A percentile compares a stretch with the other conserved stretches of the same genome.
Conservation (phyloP, 2,797 vertebrate genomes). For the Otolemur crassicaudatus region DNA sequence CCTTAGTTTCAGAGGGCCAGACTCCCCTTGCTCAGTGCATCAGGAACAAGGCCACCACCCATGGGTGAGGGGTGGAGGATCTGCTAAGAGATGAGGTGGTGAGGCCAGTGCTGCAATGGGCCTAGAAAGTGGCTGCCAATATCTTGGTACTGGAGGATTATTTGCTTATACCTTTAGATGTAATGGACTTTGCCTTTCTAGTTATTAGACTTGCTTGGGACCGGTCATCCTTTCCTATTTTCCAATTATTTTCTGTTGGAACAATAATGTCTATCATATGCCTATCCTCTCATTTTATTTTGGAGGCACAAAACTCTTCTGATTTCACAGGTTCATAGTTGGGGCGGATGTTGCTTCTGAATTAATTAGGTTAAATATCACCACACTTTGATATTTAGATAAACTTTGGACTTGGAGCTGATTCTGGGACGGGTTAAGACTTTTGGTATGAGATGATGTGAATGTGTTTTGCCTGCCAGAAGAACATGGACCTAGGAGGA, state of each 20-base stretch:
- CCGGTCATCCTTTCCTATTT: background rate
- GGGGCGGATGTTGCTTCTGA: background rate
- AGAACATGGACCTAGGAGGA: background rate
- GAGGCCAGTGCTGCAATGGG: accelerated
- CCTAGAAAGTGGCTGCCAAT: background rate
- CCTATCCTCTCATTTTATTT: background rate
- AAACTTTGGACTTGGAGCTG: background rate
- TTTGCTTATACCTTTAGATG: background rate
- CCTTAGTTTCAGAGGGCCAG: background rate
- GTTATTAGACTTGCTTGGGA: background rate
- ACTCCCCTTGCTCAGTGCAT: background rate
- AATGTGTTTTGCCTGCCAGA: background rate
- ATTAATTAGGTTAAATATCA: background rate
- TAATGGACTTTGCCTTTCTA: background rate
- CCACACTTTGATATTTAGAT: background rate
- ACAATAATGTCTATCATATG: background rate
- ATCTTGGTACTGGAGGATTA: background rate
- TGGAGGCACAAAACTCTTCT: background rate
- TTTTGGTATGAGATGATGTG: background rate
- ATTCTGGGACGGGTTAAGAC: background rate
- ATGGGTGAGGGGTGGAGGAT: background rate
- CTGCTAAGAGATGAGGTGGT: background rate
- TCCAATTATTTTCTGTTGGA: background rate
- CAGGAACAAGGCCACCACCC: background rate
- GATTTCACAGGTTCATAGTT: background rate